Evolutionary conservation across 2,797 vertebrate species (phyloP), one percentile per base, ranked within the genome.

Genomic region (Neopelma chrysocephalum): DNA sequence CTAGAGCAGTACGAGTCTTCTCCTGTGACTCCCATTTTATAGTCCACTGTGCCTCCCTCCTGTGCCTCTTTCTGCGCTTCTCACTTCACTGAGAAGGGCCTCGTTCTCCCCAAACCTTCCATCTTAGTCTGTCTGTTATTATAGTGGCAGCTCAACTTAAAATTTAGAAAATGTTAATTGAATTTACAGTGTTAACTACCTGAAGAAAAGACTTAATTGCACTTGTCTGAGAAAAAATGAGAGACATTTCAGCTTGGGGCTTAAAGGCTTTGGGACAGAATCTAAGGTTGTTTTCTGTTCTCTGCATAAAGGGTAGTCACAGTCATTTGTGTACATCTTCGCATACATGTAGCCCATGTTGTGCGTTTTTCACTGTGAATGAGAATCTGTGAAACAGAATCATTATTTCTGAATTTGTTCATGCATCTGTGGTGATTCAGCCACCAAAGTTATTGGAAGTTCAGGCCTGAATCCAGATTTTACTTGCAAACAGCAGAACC

Each of bases 1-100:
- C 42, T 45, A 20, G 36, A 25, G 12, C 1, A 7, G 10, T 36
- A 25, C 0, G 0, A 56, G 8, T 31, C 53, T 38, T 79, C 8
- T 84, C 11, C 45, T 2, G 1, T 2, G 40, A 38, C 6, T 66
- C 32, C 16, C 6, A 4, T 43, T 42, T 61, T 34, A 56, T 4
- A 50, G 57, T 11, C 34, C 29, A 8, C 6, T 11, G 32, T 68
- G 61, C 21, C 31, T 77, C 12, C 19, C 47, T 86, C 32, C 45
- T 54, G 1, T 48, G n/a, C 36, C 42, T 34, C 26, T 71, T 86
- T 60, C 61, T 66, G 45, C 27, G 25, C 34, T 75, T 65, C 53
- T 75, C 26, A 38, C 45, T 64, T 58, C 1, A 1, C 26, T 53
- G 40, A 72, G 34, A 27, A 70, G 23, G 13, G 13, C 40, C 51